phyloP scores from a whole-genome alignment of 1,140 invertebrate genomes.

The Holotrichia oblita region DNA sequence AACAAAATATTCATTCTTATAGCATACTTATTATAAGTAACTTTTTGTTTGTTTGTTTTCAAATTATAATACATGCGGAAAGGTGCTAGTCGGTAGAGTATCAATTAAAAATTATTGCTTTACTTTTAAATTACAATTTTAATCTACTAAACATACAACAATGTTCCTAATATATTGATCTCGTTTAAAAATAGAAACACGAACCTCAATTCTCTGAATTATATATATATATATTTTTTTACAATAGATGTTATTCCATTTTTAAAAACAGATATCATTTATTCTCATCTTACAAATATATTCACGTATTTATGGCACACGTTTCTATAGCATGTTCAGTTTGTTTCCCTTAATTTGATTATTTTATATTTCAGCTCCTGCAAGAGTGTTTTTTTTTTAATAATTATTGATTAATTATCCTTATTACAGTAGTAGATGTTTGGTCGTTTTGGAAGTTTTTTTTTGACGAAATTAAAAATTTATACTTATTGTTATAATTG shows the following conservation, averaged over 20 bases:
- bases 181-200: background rate
- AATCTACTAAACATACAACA: background rate
- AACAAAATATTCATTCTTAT: too few species aligned
- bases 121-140: background rate
- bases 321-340: constrained; percentile 27
- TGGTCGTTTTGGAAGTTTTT: constrained; percentile 1
- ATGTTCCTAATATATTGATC: constrained; percentile 9
- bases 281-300: background rate
- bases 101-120: background rate
- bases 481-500: constrained; percentile 39
- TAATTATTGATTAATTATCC: constrained; percentile 40
- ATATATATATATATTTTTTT: background rate
- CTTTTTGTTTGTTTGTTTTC: too few species aligned
- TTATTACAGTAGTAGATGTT: constrained; percentile 33
- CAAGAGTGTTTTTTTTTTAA: constrained; percentile 45
- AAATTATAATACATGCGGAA: too few species aligned
- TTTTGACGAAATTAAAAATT: constrained; percentile 2
- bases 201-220: background rate
- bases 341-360: constrained; percentile 23
- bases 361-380: constrained; percentile 46
- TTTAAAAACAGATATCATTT: background rate
- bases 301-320: constrained; percentile 1
- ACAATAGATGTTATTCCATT: background rate
- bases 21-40: too few species aligned
- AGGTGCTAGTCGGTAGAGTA: background rate